phyloP scores from a whole-genome alignment of 2,113 vertebrate species.

The Chiloscyllium plagiosum region DNA sequence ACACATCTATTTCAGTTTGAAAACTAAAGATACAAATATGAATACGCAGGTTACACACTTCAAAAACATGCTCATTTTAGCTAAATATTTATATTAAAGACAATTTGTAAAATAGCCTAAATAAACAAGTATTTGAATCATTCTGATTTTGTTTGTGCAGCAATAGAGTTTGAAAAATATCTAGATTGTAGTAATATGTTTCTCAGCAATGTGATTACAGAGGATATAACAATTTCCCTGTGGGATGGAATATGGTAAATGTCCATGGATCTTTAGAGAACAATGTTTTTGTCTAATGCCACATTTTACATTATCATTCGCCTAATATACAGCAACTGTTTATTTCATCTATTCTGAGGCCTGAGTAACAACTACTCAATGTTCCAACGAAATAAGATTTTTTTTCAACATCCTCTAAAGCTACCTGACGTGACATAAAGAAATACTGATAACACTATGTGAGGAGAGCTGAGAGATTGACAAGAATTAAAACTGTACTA shows the following conservation, averaged over 20 bases:
- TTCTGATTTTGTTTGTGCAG: neutral
- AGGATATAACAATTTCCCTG: constrained; percentile 21
- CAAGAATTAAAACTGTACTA: constrained; percentile 30
- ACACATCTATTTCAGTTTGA: constrained; percentile 1
- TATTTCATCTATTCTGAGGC: neutral
- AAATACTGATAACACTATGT: neutral
- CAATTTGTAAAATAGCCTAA: constrained; percentile 24
- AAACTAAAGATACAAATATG: neutral
- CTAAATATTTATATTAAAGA: neutral
- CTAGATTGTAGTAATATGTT: neutral
- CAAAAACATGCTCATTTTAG: constrained; percentile 31
- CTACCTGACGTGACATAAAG: neutral
- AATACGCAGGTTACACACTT: constrained; percentile 26
- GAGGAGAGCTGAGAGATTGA: neutral
- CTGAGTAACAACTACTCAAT: neutral
- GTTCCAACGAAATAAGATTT: neutral
- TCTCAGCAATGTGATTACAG: constrained; percentile 1
- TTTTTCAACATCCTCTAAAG: constrained; percentile 3
- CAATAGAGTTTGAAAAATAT: constrained; percentile 1
- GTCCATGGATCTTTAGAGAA: neutral
- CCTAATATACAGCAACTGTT: neutral
- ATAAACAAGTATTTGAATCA: neutral
- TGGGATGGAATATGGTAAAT: constrained; percentile 28
- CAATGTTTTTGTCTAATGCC: neutral
- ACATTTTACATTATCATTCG: neutral